Evolutionary conservation across 2,113 vertebrate species (phyloP), one percentile per base, ranked within the genome.

Genomic region (Connochaetes taurinus): DNA sequence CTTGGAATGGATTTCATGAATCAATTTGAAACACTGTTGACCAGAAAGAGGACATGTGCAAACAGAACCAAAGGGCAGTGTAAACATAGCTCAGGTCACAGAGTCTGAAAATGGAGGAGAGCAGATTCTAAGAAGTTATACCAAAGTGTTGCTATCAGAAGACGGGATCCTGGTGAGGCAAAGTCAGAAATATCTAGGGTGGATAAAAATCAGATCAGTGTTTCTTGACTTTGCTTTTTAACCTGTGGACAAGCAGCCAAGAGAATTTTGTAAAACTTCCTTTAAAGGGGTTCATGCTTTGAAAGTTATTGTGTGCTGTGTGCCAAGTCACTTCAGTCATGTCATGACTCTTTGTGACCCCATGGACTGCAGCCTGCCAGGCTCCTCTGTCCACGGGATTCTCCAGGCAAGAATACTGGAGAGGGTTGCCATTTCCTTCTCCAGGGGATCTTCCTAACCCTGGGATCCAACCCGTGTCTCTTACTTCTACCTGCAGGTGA

Each of bases 381-480:
- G 64, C 9, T 36, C n/a, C n/a, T 71, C 67, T 40, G 67, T 71
- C n/a, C 10, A 71, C 23, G 67, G 67, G n/a, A 40, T 71, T 71
- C n/a, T 71, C n/a, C 67, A 71, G 10, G 5, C 67, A 36, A 40
- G 67, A 71, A 6, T 71, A 36, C n/a, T 71, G 67, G 67, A 6
- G n/a, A 12, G 10, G n/a, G 9, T 40, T 23, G 6, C 19, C 67
- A 36, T 12, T 36, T 71, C n/a, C n/a, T 40, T n/a, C 67, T 71
- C 64, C 19, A 71, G 67, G 67, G n/a, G 67, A 36, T 40, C n/a
- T 71, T 71, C n/a, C n/a, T 6, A n/a, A 71, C 67, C n/a, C 10
- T 3, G n/a, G n/a, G 19, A 40, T 23, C n/a, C 10, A 23, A 40
- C 67, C 67, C 0, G 0, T 2, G 0, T 40, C n/a, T n/a, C 16